These are phyloP conservation scores for Pholis gunnellus DNA, from an alignment of 2,113 vertebrate species.

Conservation along the genomic window DNA sequence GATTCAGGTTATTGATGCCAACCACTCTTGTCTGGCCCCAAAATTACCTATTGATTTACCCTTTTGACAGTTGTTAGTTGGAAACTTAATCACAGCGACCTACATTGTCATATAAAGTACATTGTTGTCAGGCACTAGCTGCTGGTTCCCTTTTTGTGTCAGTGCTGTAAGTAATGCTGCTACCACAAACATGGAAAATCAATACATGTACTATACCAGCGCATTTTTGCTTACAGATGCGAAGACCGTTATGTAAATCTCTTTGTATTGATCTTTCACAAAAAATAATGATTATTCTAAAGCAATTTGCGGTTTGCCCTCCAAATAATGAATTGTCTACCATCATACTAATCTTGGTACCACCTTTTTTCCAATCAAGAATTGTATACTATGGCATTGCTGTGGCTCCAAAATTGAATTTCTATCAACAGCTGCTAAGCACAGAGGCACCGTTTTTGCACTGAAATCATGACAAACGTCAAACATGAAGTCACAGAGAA, in stretches of 20 bases:
- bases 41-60: slow-evolving; percentile 85
- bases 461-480: not conserved
- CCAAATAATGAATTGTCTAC: not conserved
- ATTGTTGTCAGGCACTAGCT: slow-evolving; percentile 61
- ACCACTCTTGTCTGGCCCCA: slow-evolving; percentile 75
- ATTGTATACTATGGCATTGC: not conserved
- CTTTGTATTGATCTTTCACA: not conserved
- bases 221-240: slow-evolving; percentile 25
- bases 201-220: slow-evolving; percentile 42
- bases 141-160: slow-evolving; percentile 50
- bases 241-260: slow-evolving; percentile 11
- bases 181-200: slow-evolving; percentile 56
- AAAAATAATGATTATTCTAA: slow-evolving; percentile 7
- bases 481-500: not conserved
- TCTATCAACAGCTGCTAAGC: slow-evolving; percentile 5
- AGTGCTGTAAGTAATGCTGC: slow-evolving; percentile 41
- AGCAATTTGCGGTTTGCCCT: not conserved
- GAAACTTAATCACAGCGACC: slow-evolving; percentile 82
- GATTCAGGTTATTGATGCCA: slow-evolving; percentile 78
- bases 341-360: not conserved
- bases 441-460: not conserved
- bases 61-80: slow-evolving; percentile 83
- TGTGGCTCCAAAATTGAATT: not conserved
- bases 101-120: slow-evolving; percentile 78
- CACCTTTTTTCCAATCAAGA: not conserved